Conservation (phyloP, 2,113 vertebrate species). For the Oryzias woworae region DNA sequence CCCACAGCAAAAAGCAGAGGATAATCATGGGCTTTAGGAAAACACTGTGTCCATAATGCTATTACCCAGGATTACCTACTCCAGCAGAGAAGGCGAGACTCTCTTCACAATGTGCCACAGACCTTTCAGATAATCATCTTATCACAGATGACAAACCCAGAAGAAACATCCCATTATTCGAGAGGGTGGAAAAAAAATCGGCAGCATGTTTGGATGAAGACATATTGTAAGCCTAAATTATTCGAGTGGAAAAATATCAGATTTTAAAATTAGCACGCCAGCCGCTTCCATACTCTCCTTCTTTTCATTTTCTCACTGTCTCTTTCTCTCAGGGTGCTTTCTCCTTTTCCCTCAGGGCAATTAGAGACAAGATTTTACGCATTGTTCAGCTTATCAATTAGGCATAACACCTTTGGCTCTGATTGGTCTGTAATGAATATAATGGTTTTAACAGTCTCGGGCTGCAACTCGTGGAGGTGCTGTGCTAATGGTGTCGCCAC, state of each 20-base stretch:
- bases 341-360: constrained; percentile 70
- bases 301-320: constrained; percentile 52
- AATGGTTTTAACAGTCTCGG: constrained; percentile 95
- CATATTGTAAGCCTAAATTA: constrained; percentile 66
- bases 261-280: constrained; percentile 66
- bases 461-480: constrained; percentile 96
- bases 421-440: constrained; percentile 92
- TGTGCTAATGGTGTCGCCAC: constrained; percentile 91
- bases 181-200: constrained; percentile 39
- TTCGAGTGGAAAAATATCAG: constrained; percentile 68
- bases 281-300: constrained; percentile 40
- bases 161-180: constrained; percentile 74
- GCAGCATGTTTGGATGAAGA: constrained; percentile 68
- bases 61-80: constrained; percentile 79
- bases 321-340: constrained; percentile 51
- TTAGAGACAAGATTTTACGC: constrained; percentile 81
- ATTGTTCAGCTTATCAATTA: constrained; percentile 89
- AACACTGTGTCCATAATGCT: constrained; percentile 79
- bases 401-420: constrained; percentile 90
- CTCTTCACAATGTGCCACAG: constrained; percentile 74
- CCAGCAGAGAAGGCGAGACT: constrained; percentile 71
- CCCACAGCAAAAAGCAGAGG: constrained; percentile 72
- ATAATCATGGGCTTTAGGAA: constrained; percentile 79
- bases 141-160: constrained; percentile 76
- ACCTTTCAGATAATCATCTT: constrained; percentile 79